phyloP scores from a whole-genome alignment of 2,113 vertebrate species.

The Hippocampus abdominalis region DNA sequence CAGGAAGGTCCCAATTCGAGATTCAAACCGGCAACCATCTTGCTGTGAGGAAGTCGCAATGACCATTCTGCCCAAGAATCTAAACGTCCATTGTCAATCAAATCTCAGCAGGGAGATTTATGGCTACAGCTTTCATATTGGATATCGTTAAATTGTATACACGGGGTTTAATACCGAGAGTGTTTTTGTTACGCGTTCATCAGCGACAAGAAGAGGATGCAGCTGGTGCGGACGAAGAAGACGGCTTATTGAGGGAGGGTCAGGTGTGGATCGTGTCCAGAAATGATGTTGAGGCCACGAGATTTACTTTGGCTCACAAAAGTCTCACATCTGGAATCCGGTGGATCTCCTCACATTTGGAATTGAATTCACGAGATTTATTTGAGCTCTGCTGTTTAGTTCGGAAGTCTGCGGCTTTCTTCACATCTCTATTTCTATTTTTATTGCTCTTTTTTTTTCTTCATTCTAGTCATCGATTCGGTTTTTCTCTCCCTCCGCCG shows the following conservation, averaged over 20 bases:
- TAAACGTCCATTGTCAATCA: too few relatives aligned
- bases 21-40: too few relatives aligned
- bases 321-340: slow-evolving; percentile 50
- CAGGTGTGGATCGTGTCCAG: not conserved
- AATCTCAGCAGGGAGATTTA: too few relatives aligned
- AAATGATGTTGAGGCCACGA: slow-evolving; percentile 32
- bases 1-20: too few relatives aligned
- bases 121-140: too few relatives aligned
- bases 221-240: slow-evolving; percentile 8
- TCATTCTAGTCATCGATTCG: not conserved
- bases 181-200: not conserved
- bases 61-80: too few relatives aligned
- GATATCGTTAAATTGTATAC: too few relatives aligned
- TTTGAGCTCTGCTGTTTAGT: slow-evolving; percentile 24
- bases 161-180: not conserved
- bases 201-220: slow-evolving; percentile 11
- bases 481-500: slow-evolving; percentile 23
- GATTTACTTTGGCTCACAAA: slow-evolving; percentile 22
- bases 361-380: slow-evolving; percentile 36
- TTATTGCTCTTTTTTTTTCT: slow-evolving; percentile 26
- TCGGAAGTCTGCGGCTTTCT: slow-evolving; percentile 14
- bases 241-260: slow-evolving; percentile 15
- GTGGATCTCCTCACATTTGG: slow-evolving; percentile 54
- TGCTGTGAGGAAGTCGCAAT: too few relatives aligned
- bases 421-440: slow-evolving; percentile 12